These are phyloP conservation scores for Diploptera punctata DNA, from an alignment of 2,888 invertebrate species.

Conservation along the genomic window DNA sequence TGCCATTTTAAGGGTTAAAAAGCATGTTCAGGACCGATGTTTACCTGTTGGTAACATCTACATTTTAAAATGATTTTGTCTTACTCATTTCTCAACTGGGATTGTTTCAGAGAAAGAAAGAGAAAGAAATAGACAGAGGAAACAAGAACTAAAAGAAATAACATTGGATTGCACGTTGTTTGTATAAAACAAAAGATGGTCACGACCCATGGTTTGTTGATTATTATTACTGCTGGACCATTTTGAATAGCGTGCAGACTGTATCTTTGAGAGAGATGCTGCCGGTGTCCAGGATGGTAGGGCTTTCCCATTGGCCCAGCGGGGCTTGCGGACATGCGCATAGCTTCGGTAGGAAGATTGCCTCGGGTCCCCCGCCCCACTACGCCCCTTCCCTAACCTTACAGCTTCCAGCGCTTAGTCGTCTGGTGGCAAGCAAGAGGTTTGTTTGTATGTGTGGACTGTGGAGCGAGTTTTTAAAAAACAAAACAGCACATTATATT, in stretches of 20 bases:
- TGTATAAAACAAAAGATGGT: too few relatives aligned
- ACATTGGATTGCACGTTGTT: too few relatives aligned
- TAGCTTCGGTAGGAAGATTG: constrained; percentile 15
- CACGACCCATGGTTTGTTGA: too few relatives aligned
- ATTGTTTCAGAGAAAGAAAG: too few relatives aligned
- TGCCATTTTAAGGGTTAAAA: too few relatives aligned
- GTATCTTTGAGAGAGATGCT: not conserved
- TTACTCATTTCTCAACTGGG: too few relatives aligned
- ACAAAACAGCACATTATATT: not conserved
- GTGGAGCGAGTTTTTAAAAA: constrained; percentile 18
- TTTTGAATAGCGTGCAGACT: constrained; percentile 13
- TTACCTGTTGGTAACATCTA: too few relatives aligned
- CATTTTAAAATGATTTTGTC: too few relatives aligned
- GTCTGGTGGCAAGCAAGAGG: constrained; percentile 9
- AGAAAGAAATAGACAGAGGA: too few relatives aligned
- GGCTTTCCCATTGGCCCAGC: constrained; percentile 3
- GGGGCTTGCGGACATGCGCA: constrained; percentile 10
- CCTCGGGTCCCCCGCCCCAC: constrained; percentile 11
- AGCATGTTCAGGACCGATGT: too few relatives aligned
- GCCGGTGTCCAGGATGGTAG: not conserved
- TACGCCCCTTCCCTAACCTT: not conserved
- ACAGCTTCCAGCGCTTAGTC: constrained; percentile 29
- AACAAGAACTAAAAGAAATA: too few relatives aligned
- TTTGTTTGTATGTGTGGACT: not conserved
- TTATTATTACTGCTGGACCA: constrained; percentile 2